phyloP scores from a whole-genome alignment of 1,140 invertebrate species.

The Tetragnatha versicolor region DNA sequence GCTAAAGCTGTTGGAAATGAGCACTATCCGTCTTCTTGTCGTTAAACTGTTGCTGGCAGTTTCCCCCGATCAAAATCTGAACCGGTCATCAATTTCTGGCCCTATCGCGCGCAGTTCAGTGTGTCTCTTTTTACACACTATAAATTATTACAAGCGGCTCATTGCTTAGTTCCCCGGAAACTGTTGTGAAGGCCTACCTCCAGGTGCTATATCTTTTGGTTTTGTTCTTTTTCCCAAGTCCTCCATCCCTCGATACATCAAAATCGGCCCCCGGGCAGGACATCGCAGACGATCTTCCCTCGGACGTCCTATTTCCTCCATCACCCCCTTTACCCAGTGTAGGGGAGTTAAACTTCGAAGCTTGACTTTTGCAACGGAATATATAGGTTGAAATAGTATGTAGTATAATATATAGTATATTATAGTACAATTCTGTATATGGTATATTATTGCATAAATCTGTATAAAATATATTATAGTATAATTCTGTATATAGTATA shows the following conservation, averaged over 20 bases:
- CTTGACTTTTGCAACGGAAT: too few relatives aligned
- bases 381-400: too few relatives aligned
- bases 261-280: neutral
- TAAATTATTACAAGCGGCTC: constrained; percentile 45
- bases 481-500: too few relatives aligned
- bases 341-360: too few relatives aligned
- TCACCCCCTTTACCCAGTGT: too few relatives aligned
- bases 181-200: constrained; percentile 25
- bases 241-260: constrained; percentile 22
- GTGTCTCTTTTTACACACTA: constrained; percentile 43
- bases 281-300: neutral
- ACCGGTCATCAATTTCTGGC: constrained; percentile 40
- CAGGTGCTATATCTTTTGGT: constrained; percentile 4
- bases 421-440: too few relatives aligned
- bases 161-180: constrained; percentile 28
- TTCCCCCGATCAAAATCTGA: constrained; percentile 38
- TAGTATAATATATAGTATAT: too few relatives aligned
- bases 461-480: too few relatives aligned
- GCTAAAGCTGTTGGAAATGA: constrained; percentile 49
- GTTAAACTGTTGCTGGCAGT: constrained; percentile 46
- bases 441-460: too few relatives aligned
- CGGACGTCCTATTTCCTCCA: too few relatives aligned
- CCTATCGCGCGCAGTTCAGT: constrained; percentile 40
- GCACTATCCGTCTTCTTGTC: constrained; percentile 46
- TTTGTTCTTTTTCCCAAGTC: neutral